Base-by-base conservation (phyloP, 1,140 invertebrate genomes). In the Euschistus heros region DNA sequence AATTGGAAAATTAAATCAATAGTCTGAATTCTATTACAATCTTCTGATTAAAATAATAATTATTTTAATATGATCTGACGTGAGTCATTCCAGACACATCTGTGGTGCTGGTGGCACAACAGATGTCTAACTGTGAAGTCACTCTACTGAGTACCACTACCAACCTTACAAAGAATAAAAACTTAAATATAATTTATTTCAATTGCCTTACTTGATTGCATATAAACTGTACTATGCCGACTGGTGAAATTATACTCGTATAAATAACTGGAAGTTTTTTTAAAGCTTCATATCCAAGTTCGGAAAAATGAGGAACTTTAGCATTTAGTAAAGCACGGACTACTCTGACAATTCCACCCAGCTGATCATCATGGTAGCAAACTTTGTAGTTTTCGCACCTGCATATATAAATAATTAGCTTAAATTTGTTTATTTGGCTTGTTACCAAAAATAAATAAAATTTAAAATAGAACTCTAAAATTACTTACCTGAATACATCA, bases 241-340 rank as follows among this genome's bases (percentile, higher is more conserved):
- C 75, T 5, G 83, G 84, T 69, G 86, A 85, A 4, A 86, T 82
- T 3, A 87, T 81, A 70, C 87, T 91, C 69, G 88, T 86, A 78
- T 94, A 94, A 72, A 94, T 86, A 26, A 87, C 79, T 10, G 88
- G 91, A 10, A 88, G 82, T 0, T 85, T 81, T 44, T 84, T 81
- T 46, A 92, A 79, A 5, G 87, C 85, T 61, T 89, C 80, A 66
- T 84, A 89, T 17, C 90, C 90, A 71, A 92, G 88, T 71, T 88
- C 86, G 66, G 86, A 77, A 74, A 89, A 93, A 55, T 86, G 80
- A 0, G 88, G 88, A 73, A 89, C 92, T 72, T 86, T 88, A 71
- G 85, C 83, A 74, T 91, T 87, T 7, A 94, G 71, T 62, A 90
- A 82, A 76, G 92, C 82, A 66, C 87, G 77, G 14, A 87, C 86